These are phyloP conservation scores for Drosophila nebulosa DNA, from an alignment of 1,140 invertebrate species.

Conservation along the genomic window DNA sequence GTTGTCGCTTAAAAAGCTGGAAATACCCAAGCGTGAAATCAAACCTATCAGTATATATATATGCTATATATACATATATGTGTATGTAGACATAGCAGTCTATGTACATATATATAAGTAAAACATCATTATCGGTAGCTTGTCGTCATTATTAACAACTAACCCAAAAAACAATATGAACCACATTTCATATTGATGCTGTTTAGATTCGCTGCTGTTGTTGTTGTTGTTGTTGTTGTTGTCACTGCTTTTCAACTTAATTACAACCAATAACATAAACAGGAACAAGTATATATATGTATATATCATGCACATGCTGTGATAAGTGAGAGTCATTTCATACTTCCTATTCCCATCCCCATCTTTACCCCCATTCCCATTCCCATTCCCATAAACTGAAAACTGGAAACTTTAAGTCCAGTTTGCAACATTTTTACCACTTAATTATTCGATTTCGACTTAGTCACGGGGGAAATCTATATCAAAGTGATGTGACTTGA, in stretches of 20 bases:
- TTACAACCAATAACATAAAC: constrained; percentile 5
- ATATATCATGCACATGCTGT: background rate
- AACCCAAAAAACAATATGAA: background rate
- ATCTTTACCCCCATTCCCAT: background rate
- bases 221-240: constrained; percentile 26
- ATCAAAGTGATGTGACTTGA: no score
- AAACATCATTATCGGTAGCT: constrained; percentile 59
- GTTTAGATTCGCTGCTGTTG: background rate
- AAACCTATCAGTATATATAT: constrained; percentile 48
- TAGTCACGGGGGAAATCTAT: no score
- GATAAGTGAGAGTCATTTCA: background rate
- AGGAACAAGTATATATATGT: background rate
- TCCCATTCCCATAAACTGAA: no score
- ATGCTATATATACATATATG: no score
- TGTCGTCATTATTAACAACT: constrained; percentile 13
- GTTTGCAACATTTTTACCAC: background rate
- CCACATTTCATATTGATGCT: constrained; percentile 28
- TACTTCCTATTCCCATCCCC: no score
- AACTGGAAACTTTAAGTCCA: background rate
- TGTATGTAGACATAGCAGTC: no score
- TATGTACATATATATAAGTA: constrained; percentile 26
- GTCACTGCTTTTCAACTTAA: constrained; percentile 25
- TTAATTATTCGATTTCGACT: no score
- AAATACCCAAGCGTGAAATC: constrained; percentile 56
- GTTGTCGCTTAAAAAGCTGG: constrained; percentile 62